A percentile compares a stretch with the other conserved stretches of the same genome.
These are phyloP conservation scores for Phaethon lepturus DNA, from an alignment of 2,113 vertebrate genomes.

Conservation along the genomic window DNA sequence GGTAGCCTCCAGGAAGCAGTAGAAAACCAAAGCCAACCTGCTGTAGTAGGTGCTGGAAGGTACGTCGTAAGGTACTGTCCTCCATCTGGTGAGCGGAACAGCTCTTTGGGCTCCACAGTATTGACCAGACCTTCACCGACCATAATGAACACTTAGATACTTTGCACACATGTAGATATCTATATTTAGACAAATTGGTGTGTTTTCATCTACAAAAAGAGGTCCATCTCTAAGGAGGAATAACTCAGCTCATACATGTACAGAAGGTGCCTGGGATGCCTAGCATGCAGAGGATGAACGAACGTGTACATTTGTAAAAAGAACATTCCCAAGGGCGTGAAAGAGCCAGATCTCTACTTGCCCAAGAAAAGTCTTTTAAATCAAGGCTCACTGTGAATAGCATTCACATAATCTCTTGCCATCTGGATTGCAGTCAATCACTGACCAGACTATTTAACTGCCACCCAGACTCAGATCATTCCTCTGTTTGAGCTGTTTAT, in stretches of 20 bases:
- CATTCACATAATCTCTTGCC: neutral
- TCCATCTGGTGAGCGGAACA: neutral
- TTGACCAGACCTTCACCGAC: neutral
- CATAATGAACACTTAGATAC: neutral
- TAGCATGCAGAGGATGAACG: neutral
- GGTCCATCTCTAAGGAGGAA: neutral
- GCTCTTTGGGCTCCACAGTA: neutral
- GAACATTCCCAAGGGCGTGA: neutral
- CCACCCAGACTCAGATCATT: neutral
- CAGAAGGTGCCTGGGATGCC: neutral
- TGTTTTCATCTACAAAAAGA: neutral
- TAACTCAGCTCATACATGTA: neutral
- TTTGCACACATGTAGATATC: neutral
- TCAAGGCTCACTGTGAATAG: neutral
- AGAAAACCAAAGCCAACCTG: neutral
- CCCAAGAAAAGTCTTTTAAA: neutral
- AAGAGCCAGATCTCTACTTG: neutral
- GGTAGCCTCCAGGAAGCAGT: neutral
- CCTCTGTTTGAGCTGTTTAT: neutral
- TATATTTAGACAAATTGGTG: neutral
- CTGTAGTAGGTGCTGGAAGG: neutral
- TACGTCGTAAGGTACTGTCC: neutral
- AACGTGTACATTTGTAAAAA: neutral
- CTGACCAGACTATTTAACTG: neutral
- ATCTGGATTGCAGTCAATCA: neutral